A percentile compares a stretch with the other conserved stretches of the same genome.
phyloP scores from a whole-genome alignment of 2,113 vertebrate genomes.

The Naja naja region DNA sequence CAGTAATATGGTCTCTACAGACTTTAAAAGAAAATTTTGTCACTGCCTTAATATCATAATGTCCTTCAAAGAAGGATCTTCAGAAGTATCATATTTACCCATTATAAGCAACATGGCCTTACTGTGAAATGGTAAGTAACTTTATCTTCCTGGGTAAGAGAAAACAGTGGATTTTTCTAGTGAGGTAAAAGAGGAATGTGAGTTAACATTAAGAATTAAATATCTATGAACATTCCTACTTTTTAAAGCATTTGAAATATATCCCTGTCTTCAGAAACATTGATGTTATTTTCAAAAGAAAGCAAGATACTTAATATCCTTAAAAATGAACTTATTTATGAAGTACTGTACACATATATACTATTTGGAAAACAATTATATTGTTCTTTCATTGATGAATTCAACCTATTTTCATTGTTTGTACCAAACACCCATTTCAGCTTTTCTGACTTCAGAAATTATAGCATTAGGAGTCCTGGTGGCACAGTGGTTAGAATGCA shows the following conservation, averaged over 20 bases:
- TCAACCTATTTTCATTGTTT: neutral
- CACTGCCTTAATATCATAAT: constrained; percentile 79
- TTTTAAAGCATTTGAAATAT: constrained; percentile 23
- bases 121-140: constrained; percentile 45
- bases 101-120: constrained; percentile 43
- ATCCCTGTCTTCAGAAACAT: neutral
- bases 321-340: neutral
- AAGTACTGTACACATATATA: neutral
- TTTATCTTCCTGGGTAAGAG: constrained; percentile 45
- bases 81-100: constrained; percentile 60
- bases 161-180: constrained; percentile 34
- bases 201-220: neutral
- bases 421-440: neutral
- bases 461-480: neutral
- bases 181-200: constrained; percentile 16
- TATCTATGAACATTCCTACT: neutral
- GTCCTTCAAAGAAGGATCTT: constrained; percentile 73
- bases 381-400: neutral
- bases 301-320: neutral
- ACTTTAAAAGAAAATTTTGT: constrained; percentile 78
- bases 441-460: neutral
- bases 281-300: neutral
- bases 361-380: neutral
- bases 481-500: neutral
- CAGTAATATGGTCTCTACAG: constrained; percentile 78